Percentiles rank a stretch among this genome's conserved stretches.
Evolutionary conservation across 2,888 invertebrate species (phyloP).

Genomic region (Machimus atricapillus): DNA sequence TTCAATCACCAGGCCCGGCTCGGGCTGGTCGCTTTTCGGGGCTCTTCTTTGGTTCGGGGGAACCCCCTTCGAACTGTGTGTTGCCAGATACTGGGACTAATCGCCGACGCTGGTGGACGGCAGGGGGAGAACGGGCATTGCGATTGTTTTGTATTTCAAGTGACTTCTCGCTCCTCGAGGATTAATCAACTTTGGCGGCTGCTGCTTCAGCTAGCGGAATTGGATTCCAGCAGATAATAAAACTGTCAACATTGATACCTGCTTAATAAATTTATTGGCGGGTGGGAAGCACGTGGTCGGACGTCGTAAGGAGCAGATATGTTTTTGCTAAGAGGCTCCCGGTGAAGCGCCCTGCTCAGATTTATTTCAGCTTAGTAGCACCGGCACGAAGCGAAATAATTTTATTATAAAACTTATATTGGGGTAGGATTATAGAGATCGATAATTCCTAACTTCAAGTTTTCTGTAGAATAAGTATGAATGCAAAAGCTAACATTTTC

Average conservation of each 20-base stretch:
- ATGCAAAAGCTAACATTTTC: no score
- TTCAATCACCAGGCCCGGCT: conserved; percentile 52
- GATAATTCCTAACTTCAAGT: no score
- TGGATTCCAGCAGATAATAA: conserved; percentile 54
- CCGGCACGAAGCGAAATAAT: no score
- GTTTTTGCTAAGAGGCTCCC: not conserved
- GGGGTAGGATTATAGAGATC: no score
- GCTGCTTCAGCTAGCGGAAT: conserved; percentile 16
- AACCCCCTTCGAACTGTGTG: not conserved
- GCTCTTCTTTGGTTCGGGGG: not conserved
- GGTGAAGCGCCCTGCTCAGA: not conserved
- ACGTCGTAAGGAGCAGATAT: not conserved
- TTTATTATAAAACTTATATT: no score
- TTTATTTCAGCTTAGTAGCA: not conserved
- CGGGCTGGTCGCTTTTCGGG: conserved; percentile 41
- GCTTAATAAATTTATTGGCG: conserved; percentile 56
- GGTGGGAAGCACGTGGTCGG: conserved; percentile 11
- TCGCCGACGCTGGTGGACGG: not conserved
- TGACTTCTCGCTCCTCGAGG: conserved; percentile 37
- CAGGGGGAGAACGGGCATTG: not conserved
- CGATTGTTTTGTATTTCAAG: not conserved
- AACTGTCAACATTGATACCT: conserved; percentile 55
- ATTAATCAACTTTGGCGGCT: conserved; percentile 45
- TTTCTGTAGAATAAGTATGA: no score
- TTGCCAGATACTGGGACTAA: not conserved